A percentile compares a stretch with the other conserved stretches of the same genome.
phyloP scores from a whole-genome alignment of 2,797 vertebrate genomes.

The Synanceia verrucosa region DNA sequence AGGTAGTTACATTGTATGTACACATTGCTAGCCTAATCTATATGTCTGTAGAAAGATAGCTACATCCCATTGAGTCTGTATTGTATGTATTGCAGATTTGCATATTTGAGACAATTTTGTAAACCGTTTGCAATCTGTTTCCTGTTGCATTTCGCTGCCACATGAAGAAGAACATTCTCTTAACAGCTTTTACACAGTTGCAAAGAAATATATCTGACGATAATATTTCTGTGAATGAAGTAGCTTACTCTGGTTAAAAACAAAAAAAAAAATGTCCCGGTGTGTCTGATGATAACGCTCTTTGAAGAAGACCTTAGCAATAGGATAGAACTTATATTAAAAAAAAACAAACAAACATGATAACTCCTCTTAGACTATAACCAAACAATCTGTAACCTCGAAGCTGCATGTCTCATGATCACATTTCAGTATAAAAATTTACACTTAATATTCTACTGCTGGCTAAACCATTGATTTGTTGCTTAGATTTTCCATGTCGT shows the following conservation, averaged over 20 bases:
- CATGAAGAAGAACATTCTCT: constrained; percentile 28
- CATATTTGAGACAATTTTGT: constrained; percentile 57
- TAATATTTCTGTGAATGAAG: constrained; percentile 35
- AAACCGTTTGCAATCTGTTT: constrained; percentile 55
- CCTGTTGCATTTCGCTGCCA: constrained; percentile 40
- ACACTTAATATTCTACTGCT: constrained; percentile 54
- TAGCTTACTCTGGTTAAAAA: constrained; percentile 74
- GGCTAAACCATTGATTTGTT: constrained; percentile 58
- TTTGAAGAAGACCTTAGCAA: constrained; percentile 55
- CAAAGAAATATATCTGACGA: constrained; percentile 27
- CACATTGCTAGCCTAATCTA: constrained; percentile 78
- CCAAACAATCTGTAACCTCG: constrained; percentile 57
- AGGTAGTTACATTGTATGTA: constrained; percentile 88
- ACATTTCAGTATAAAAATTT: constrained; percentile 73
- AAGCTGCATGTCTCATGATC: constrained; percentile 53
- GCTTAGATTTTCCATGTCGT: constrained; percentile 32
- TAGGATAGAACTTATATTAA: constrained; percentile 47
- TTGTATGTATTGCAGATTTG: constrained; percentile 43
- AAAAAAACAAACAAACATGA: constrained; percentile 24
- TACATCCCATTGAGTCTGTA: constrained; percentile 63
- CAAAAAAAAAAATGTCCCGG: constrained; percentile 37
- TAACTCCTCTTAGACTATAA: constrained; percentile 58
- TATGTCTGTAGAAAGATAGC: constrained; percentile 63
- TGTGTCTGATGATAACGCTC: constrained; percentile 49
- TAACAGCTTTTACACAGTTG: constrained; percentile 32